Percentiles rank a stretch among this genome's conserved stretches.
phyloP scores from a whole-genome alignment of 2,888 invertebrate species.

The Antitype chi region DNA sequence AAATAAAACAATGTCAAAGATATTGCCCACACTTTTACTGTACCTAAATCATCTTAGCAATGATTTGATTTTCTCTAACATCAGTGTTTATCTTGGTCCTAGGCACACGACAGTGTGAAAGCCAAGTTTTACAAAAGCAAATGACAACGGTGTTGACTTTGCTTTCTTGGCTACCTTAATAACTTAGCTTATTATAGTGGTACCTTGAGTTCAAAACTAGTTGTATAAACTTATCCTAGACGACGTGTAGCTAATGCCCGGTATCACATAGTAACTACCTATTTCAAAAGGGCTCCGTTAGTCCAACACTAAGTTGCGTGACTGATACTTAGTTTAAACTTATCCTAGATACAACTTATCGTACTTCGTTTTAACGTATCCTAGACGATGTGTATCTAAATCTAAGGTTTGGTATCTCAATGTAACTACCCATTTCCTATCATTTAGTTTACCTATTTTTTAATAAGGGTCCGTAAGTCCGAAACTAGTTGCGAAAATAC shows the following conservation, averaged over 20 bases:
- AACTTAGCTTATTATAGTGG: background rate
- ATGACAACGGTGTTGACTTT: background rate
- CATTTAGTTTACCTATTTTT: too few relatives aligned
- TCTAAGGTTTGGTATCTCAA: too few relatives aligned
- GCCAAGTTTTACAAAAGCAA: background rate
- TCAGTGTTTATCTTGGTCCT: background rate
- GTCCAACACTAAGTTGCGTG: background rate
- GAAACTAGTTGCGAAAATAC: background rate
- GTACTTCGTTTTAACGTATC: too few relatives aligned
- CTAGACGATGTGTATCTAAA: too few relatives aligned
- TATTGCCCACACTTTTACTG: background rate
- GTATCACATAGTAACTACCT: background rate
- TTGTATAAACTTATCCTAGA: background rate
- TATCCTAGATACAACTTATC: too few relatives aligned
- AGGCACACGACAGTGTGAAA: background rate
- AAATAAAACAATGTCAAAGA: background rate
- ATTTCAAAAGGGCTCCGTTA: background rate
- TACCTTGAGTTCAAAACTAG: background rate
- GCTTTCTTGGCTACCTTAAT: background rate
- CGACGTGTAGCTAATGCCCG: background rate
- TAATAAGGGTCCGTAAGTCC: background rate
- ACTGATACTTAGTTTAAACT: too few relatives aligned
- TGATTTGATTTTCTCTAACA: background rate
- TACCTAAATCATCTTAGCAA: background rate
- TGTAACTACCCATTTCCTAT: too few relatives aligned